A percentile compares a stretch with the other conserved stretches of the same genome.
Conservation (phyloP, 2,113 vertebrate species). For the Enhydra lutris region DNA sequence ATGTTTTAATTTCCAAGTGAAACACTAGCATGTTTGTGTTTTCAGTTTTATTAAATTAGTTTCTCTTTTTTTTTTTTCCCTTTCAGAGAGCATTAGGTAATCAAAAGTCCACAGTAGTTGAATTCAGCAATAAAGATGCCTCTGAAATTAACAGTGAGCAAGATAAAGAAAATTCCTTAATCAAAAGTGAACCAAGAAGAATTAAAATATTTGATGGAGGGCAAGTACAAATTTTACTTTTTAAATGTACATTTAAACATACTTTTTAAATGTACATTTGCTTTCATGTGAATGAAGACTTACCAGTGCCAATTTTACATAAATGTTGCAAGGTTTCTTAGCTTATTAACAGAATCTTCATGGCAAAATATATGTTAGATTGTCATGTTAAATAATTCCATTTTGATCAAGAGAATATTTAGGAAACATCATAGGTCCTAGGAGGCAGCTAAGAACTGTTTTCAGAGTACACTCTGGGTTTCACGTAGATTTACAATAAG, state of each 20-base stretch:
- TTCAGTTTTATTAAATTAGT: constrained; percentile 72
- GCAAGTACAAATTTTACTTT: constrained; percentile 85
- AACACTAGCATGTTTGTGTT: constrained; percentile 58
- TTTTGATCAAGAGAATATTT: constrained; percentile 4
- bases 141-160: constrained; percentile 91
- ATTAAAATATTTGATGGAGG: constrained; percentile 99
- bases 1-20: constrained; percentile 57
- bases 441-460: background rate
- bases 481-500: background rate
- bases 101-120: constrained; percentile 85
- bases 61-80: constrained; percentile 75
- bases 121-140: constrained; percentile 89
- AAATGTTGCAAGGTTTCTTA: constrained; percentile 16
- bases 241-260: constrained; percentile 66
- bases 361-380: background rate
- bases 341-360: constrained; percentile 11
- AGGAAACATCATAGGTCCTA: background rate
- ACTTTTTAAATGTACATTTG: constrained; percentile 77
- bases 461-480: background rate
- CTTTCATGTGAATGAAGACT: constrained; percentile 57
- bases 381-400: constrained; percentile 26
- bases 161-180: constrained; percentile 89
- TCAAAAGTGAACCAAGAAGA: constrained; percentile 93
- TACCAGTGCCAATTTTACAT: constrained; percentile 37
- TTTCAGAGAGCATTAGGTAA: constrained; percentile 85